Evolutionary conservation across 37 sponge, comb jelly and placozoan genomes (phyloP), one percentile per base, ranked within the genome.

Genomic region (Chondrosia reniformis): DNA sequence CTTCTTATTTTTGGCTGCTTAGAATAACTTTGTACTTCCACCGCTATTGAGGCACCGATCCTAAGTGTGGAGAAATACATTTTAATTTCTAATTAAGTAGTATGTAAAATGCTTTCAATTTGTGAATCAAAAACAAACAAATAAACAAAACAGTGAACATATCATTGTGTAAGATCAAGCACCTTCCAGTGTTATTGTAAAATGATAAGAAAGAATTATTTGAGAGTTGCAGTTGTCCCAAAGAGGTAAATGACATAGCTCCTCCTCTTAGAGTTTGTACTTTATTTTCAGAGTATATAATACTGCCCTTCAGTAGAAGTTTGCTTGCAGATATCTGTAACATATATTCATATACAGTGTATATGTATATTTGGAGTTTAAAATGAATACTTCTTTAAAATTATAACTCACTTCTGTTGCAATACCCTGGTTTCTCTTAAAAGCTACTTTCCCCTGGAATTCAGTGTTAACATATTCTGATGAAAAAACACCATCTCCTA

Each of bases 1-100:
- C 34, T 75, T 2, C 74, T 21, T 19, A 86, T 41, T 58, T 71
- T 37, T 34, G 91, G 77, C 56, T 73, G 83, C 1, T 41, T 36
- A 22, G 84, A 80, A 6, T 77, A 79, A 17, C 59, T 39, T 43
- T 86, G 84, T 25, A 86, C 83, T 13, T 36, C 45, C 22, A 91
- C 91, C 32, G 79, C 77, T 55, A 91, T 91, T 22, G 91, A 79
- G 21, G 91, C 83, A 49, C 91, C 91, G 76, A 91, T 55, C 43
- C 87, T 86, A 28, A 3, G 2, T 52, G 52, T 49, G 52, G 52
- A 49, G n/a, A n/a, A n/a, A n/a, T n/a, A n/a, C n/a, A n/a, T n/a
- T n/a, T n/a, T n/a, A n/a, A n/a, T n/a, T n/a, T n/a, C n/a, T n/a
- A n/a, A n/a, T n/a, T n/a, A n/a, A n/a, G n/a, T n/a, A n/a, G n/a